phyloP scores from a whole-genome alignment of 2,888 invertebrate genomes.

The Amiota communis region DNA sequence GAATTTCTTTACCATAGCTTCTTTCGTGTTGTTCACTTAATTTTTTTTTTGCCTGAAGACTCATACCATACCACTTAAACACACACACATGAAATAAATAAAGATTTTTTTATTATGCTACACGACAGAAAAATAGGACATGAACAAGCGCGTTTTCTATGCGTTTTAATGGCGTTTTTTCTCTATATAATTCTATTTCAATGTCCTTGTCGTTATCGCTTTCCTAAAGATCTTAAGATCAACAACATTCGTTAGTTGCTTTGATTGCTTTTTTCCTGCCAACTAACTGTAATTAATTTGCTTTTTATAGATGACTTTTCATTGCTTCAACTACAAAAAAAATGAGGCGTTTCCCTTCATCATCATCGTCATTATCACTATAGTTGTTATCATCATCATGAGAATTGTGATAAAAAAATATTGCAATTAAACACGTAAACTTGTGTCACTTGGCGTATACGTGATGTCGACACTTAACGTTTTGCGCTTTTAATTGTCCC shows the following conservation, averaged over 20 bases:
- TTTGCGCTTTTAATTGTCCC: slow-evolving; percentile 51
- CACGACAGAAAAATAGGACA: neutral
- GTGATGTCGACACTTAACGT: slow-evolving; percentile 46
- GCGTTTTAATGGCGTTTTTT: too few relatives aligned
- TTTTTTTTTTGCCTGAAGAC: neutral
- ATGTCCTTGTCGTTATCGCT: neutral
- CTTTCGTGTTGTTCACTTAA: neutral
- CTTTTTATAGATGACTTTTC: neutral
- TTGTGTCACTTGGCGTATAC: slow-evolving; percentile 64
- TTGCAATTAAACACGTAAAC: slow-evolving; percentile 62
- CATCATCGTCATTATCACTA: too few relatives aligned
- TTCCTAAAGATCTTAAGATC: neutral
- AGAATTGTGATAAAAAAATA: slow-evolving; percentile 34
- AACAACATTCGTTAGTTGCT: neutral
- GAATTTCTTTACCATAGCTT: slow-evolving; percentile 4
- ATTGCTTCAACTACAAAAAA: too few relatives aligned
- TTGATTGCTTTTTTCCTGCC: too few relatives aligned
- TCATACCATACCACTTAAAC: neutral
- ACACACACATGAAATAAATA: neutral
- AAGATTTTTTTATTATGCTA: neutral
- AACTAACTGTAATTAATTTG: slow-evolving; percentile 2
- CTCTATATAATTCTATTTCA: too few relatives aligned
- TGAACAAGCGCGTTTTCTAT: too few relatives aligned
- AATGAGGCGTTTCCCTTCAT: too few relatives aligned
- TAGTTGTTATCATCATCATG: too few relatives aligned